A percentile compares a stretch with the other conserved stretches of the same genome.
Evolutionary conservation across 2,113 vertebrate species (phyloP).

Genomic region (Chascanopsetta lugubris): DNA sequence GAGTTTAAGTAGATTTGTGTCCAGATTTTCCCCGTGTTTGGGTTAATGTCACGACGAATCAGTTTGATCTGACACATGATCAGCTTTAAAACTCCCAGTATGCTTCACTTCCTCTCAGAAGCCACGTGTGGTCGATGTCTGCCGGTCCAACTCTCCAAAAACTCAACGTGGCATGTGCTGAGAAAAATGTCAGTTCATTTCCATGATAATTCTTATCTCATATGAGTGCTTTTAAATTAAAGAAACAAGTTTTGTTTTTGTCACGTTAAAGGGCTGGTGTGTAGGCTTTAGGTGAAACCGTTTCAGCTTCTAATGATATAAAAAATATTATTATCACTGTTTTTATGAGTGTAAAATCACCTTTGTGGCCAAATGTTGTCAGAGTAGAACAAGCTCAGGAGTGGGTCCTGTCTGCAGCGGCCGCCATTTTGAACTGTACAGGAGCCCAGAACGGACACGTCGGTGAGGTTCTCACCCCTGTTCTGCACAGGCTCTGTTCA

Average conservation of each 20-base stretch:
- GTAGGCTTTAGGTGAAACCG: no score
- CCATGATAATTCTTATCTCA: no score
- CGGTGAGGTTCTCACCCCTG: constrained; percentile 35
- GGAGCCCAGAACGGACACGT: constrained; percentile 14
- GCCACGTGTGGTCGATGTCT: constrained; percentile 19
- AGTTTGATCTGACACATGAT: constrained; percentile 64
- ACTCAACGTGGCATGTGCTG: background rate
- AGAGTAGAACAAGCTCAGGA: no score
- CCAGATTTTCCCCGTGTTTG: constrained; percentile 73
- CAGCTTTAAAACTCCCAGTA: constrained; percentile 39
- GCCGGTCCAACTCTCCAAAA: background rate
- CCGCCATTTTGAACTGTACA: no score
- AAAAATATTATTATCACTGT: no score
- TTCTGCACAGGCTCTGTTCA: constrained; percentile 55
- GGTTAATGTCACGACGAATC: constrained; percentile 71
- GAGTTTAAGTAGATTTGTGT: constrained; percentile 77
- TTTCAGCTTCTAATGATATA: no score
- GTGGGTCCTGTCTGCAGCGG: no score
- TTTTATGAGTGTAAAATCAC: no score
- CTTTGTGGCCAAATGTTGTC: no score
- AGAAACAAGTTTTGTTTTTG: no score
- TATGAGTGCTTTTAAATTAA: no score
- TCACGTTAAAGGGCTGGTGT: no score
- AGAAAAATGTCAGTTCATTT: background rate
- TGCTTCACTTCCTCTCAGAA: constrained; percentile 18